Conservation (phyloP, 2,113 vertebrate genomes). For the Burhinus oedicnemus region DNA sequence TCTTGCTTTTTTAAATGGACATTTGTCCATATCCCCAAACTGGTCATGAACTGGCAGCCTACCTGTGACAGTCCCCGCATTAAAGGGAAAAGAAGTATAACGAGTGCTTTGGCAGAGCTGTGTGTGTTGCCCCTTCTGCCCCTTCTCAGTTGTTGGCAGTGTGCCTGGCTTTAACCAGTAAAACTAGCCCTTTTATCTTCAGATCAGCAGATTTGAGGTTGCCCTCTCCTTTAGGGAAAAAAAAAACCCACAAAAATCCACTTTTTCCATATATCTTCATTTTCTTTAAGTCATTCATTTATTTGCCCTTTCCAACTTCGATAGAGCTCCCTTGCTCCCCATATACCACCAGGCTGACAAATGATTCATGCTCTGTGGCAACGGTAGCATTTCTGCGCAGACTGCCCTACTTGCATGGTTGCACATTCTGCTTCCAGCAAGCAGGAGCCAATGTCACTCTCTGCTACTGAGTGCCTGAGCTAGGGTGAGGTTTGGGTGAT, state of each 20-base stretch:
- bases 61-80: background rate
- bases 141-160: background rate
- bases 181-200: background rate
- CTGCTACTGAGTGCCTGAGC: background rate
- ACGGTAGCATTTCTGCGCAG: background rate
- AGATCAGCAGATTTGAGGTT: background rate
- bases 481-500: background rate
- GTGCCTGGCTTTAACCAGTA: background rate
- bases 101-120: slow-evolving; percentile 10
- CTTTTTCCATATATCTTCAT: background rate
- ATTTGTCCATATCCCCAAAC: background rate
- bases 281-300: background rate
- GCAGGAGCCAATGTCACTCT: background rate
- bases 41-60: background rate
- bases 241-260: background rate
- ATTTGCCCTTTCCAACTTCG: background rate
- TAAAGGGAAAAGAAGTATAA: background rate
- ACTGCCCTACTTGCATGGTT: fast-evolving
- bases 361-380: background rate
- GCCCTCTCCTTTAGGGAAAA: background rate
- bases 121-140: background rate
- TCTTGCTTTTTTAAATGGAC: slow-evolving; percentile 19
- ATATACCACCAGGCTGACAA: background rate
- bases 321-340: background rate
- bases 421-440: background rate